Evolutionary conservation across 2,888 invertebrate genomes (phyloP), one percentile per base, ranked within the genome.

Genomic region (Hirtodrosophila cameraria): DNA sequence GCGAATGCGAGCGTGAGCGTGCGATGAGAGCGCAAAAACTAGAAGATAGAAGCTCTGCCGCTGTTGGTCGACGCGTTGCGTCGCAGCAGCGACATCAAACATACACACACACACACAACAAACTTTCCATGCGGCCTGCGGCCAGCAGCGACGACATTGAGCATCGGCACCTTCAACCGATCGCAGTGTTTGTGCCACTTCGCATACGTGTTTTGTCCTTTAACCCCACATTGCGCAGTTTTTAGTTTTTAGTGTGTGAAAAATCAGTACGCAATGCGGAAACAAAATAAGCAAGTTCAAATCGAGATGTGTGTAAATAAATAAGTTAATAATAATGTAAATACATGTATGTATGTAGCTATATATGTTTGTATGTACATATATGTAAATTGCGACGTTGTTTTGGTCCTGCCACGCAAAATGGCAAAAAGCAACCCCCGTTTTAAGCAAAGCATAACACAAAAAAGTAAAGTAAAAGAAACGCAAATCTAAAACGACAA

Each of bases 131-230:
- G 84, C 63, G 78, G 81, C 66, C 76, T 68, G 72, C 67, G 71
- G 43, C 49, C 61, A 75, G 78, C 75, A 74, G 71, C 79, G 49
- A 62, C 84, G 88, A 68, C 88, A 88, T 88, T 88, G 81, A 84
- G 80, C 86, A 86, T 66, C 84, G 79, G 84, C 86, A 82, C 88
- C 87, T 86, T 89, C 69, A 83, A 77, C 81, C 73, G 89, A 89
- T 89, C 89, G 83, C 86, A 69, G 76, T 59, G 46, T 23, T 20
- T 20, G 18, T 20, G 18, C 5, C 2, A 2, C 2, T 5, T 20
- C 18, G 18, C 5, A 5, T 20, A 5, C 5, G 18, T 20, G 46
- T 31, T 20, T 46, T 42, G 43, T 50, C 27, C 58, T 15, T 13
- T 46, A 28, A n/a, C 28, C 25, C 20, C 3, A 12, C 42, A 27